A percentile compares a stretch with the other conserved stretches of the same genome.
Evolutionary conservation across 2,888 invertebrate genomes (phyloP).

Genomic region (Zele albiditarsus): DNA sequence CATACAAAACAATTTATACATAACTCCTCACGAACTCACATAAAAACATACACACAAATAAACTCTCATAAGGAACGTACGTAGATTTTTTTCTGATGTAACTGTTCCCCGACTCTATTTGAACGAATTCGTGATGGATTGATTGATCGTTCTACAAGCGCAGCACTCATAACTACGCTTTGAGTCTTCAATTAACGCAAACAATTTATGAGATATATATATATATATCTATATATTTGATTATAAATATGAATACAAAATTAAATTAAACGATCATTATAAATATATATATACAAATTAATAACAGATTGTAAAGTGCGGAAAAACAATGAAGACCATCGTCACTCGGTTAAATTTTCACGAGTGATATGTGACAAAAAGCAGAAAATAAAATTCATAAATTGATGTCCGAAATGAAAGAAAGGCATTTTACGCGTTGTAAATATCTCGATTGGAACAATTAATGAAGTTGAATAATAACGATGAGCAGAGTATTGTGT

Average conservation of each 20-base stretch:
- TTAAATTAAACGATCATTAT: constrained; percentile 31
- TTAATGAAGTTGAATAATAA: constrained; percentile 28
- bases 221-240: not conserved
- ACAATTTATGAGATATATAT: not conserved
- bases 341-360: not conserved
- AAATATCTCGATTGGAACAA: constrained; percentile 37
- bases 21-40: not conserved
- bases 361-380: not conserved
- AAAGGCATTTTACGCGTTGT: constrained; percentile 19
- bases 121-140: not conserved
- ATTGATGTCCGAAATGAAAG: not conserved
- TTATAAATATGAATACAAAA: constrained; percentile 43
- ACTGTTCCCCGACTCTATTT: constrained; percentile 14
- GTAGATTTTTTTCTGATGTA: constrained; percentile 26
- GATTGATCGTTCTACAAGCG: not conserved
- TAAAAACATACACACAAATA: not conserved
- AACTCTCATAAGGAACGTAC: constrained; percentile 10
- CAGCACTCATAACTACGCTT: not conserved
- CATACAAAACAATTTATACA: not conserved
- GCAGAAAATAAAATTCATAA: constrained; percentile 6
- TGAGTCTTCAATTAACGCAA: not conserved
- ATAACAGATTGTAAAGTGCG: constrained; percentile 30
- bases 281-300: constrained; percentile 16
- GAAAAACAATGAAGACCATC: constrained; percentile 12
- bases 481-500: constrained; percentile 54